Evolutionary conservation across 2,888 invertebrate species (phyloP), one percentile per base, ranked within the genome.

Genomic region (Ametastegia equiseti): DNA sequence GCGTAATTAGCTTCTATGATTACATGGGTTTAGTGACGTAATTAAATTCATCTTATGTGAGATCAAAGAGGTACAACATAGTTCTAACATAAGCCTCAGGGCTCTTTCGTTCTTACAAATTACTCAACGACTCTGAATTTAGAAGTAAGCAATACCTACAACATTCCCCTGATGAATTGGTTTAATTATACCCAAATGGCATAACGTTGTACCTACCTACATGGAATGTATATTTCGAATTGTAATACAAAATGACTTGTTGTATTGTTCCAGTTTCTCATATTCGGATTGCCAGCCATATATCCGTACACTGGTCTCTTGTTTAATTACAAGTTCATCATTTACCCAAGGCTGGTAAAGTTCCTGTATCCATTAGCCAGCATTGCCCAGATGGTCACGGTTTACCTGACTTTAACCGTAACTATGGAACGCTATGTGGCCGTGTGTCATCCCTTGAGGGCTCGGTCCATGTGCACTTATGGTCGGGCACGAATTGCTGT

Each of bases 391-490:
- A 98, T 98, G 84, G 97, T 97, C 83, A 98, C 98, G 78, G 97
- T 98, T 81, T 99, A 98, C 93, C 94, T 99, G 89, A 97, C 96
- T 67, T 93, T 97, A 82, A 97, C 97, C 84, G 97, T 98, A 81
- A 98, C 98, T 0, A 93, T 98, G 88, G 98, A 98, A 92, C 94
- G 99, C 80, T 99, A 98, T 93, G 97, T 98, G 83, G 98, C 98
- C 3, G 97, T 97, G 45, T 97, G 97, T 89, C 97, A 97, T 90
- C 98, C 98, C 0, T 93, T 99, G 77, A 94, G 95, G 84, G 98
- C 98, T 1, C 94, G 97, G 80, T 97, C 97, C 1, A 94, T 98
- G 86, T 98, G 98, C 92, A 98, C 98, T 2, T 97, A 97, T 88
- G 95, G 96, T 71, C 94, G 96, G 83, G 98, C 96, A 80, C 94